Conservation (phyloP, 2,113 vertebrate genomes). For the Atractosteus spatula region DNA sequence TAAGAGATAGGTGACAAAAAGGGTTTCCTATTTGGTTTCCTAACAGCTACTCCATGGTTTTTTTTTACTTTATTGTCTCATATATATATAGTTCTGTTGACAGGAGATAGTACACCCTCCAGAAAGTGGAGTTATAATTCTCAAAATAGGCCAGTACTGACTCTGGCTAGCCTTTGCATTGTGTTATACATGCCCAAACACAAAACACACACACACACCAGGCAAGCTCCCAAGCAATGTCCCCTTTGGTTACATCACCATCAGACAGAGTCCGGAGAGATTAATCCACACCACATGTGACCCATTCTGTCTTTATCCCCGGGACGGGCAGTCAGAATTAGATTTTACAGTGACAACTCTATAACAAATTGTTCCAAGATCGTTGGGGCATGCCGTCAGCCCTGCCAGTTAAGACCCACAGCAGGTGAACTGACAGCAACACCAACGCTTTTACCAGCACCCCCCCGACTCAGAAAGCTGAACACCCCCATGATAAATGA, state of each 20-base stretch:
- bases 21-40: conserved; percentile 6
- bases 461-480: background rate
- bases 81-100: conserved; percentile 59
- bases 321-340: conserved; percentile 42
- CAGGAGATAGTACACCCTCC: conserved; percentile 43
- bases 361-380: conserved; percentile 59
- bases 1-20: background rate
- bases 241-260: conserved; percentile 37
- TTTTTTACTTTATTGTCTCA: conserved; percentile 57
- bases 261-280: conserved; percentile 15
- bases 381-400: conserved; percentile 3
- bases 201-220: background rate
- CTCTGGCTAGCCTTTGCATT: conserved; percentile 17
- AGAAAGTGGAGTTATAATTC: conserved; percentile 43
- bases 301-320: conserved; percentile 50
- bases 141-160: conserved; percentile 28
- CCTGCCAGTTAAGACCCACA: conserved; percentile 17
- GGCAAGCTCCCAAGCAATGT: conserved; percentile 7
- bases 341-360: conserved; percentile 58
- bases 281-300: conserved; percentile 49
- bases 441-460: conserved; percentile 28
- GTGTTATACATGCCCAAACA: background rate
- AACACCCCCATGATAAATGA: background rate
- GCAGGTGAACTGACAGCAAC: conserved; percentile 48
- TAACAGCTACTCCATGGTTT: too few species aligned